Percentiles rank a stretch among this genome's conserved stretches.
Evolutionary conservation across 2,113 vertebrate genomes (phyloP).

Genomic region (Oryzias melastigma): DNA sequence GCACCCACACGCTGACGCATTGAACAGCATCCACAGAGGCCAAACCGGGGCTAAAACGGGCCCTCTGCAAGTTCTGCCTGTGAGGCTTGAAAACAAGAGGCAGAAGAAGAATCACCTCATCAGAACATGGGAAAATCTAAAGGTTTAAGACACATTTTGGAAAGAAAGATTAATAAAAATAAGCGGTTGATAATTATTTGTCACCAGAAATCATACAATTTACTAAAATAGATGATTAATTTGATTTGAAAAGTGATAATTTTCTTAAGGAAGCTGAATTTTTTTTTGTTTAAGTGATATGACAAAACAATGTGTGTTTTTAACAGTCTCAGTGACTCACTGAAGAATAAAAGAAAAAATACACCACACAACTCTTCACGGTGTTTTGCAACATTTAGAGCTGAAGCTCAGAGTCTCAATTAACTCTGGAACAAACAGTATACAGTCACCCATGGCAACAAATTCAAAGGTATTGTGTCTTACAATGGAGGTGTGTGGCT

Average conservation of each 20-base stretch:
- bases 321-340: too few species aligned
- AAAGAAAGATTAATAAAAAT: not conserved
- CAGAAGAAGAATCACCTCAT: not conserved
- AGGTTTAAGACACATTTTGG: not conserved
- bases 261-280: too few species aligned
- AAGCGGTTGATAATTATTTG: not conserved
- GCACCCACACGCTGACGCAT: conserved; percentile 45
- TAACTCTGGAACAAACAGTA: not conserved
- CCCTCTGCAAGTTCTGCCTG: not conserved
- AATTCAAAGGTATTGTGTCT: accelerated
- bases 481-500: conserved; percentile 11
- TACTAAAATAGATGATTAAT: too few species aligned
- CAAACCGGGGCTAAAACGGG: conserved; percentile 6
- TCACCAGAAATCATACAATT: too few species aligned
- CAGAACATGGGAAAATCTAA: conserved; percentile 1
- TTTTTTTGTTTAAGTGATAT: too few species aligned
- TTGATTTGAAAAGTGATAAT: too few species aligned
- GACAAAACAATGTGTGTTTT: too few species aligned
- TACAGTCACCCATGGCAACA: conserved; percentile 4
- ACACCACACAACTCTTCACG: not conserved
- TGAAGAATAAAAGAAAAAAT: not conserved
- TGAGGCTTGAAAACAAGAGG: conserved; percentile 24
- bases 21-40: conserved; percentile 26
- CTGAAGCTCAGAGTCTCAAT: not conserved
- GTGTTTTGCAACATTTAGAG: conserved; percentile 10